These are phyloP conservation scores for Thomomys bottae DNA, from an alignment of 2,113 vertebrate species.

Conservation along the genomic window DNA sequence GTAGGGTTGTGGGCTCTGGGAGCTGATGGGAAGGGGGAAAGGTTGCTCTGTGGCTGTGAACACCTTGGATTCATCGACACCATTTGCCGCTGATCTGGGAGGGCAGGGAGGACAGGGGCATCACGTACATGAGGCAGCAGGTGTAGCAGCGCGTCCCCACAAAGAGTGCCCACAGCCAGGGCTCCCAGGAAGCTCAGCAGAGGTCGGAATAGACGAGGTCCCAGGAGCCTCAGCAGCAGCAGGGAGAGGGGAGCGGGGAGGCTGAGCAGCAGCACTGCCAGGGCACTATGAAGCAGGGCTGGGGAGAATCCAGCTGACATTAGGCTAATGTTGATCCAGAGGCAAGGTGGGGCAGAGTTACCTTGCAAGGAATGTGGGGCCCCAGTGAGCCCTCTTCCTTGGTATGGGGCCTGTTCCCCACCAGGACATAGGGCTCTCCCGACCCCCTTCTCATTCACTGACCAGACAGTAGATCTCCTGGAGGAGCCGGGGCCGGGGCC, in stretches of 20 bases:
- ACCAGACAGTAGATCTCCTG: slow-evolving; percentile 71
- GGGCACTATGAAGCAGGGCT: slow-evolving; percentile 86
- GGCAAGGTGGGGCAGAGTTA: background rate
- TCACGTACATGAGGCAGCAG: slow-evolving; percentile 89
- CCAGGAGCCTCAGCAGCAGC: slow-evolving; percentile 83
- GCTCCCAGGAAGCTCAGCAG: slow-evolving; percentile 89
- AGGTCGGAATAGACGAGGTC: slow-evolving; percentile 72
- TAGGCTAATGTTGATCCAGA: background rate
- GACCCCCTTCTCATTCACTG: slow-evolving; percentile 50
- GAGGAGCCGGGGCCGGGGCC: slow-evolving; percentile 29
- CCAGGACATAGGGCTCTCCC: background rate
- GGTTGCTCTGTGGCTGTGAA: background rate
- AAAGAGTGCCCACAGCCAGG: slow-evolving; percentile 90
- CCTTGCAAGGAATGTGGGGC: background rate
- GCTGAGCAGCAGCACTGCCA: slow-evolving; percentile 87
- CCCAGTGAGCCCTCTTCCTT: background rate
- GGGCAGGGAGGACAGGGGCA: background rate
- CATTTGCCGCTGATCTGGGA: background rate
- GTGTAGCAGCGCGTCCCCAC: slow-evolving; percentile 90
- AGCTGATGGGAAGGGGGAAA: background rate
- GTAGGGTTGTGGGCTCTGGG: background rate
- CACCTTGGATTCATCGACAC: background rate
- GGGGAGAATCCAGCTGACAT: slow-evolving; percentile 9
- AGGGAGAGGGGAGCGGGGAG: slow-evolving; percentile 86
- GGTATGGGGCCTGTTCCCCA: background rate